Evolutionary conservation across 1,140 invertebrate species (phyloP), one percentile per base, ranked within the genome.

Genomic region (Procambarus clarkii): DNA sequence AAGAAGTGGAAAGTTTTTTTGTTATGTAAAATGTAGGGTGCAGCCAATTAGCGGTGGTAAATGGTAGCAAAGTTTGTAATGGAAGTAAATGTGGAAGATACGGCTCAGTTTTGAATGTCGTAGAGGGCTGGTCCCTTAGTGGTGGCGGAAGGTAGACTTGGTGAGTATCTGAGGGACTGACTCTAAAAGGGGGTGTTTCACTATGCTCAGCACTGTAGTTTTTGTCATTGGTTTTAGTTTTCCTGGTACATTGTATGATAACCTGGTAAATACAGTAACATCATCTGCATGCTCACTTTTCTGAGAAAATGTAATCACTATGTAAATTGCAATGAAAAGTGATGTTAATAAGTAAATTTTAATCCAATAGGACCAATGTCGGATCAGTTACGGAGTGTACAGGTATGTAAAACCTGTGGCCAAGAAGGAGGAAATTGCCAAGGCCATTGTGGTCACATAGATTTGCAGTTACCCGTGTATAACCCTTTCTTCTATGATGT

Each of bases 391-490:
- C 64, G 45, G 45, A 44, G 54, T 13, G 76, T 58, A n/a, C 92
- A 98, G 88, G 95, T 96, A 9, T 99, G 99, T 95, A 94, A 94
- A 15, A 99, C 98, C 21, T 99, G 99, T 95, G 95, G 96, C 8
- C 95, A 96, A 89, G 95, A 95, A 91, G 93, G 95, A n/a, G 93
- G 95, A 15, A 95, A 96, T 88, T 99, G 99, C 95, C 96, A 97
- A 1, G 99, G 99, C 4, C 99, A 99, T 95, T 97, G 98, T 95
- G 99, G 99, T 0, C 98, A 99, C 94, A 99, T 99, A 91, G 96
- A 97, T 90, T 95, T 99, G n/a, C 97, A 98, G 3, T 94, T 99
- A 4, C 96, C 98, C 9, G 97, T 98, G 1, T 97, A 98, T 74
- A 99, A 99, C 96, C 98, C 99, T 4, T 93, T 99, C 54, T 98